These are phyloP conservation scores for Epinotia demarniana DNA, from an alignment of 2,888 invertebrate genomes.

Conservation along the genomic window DNA sequence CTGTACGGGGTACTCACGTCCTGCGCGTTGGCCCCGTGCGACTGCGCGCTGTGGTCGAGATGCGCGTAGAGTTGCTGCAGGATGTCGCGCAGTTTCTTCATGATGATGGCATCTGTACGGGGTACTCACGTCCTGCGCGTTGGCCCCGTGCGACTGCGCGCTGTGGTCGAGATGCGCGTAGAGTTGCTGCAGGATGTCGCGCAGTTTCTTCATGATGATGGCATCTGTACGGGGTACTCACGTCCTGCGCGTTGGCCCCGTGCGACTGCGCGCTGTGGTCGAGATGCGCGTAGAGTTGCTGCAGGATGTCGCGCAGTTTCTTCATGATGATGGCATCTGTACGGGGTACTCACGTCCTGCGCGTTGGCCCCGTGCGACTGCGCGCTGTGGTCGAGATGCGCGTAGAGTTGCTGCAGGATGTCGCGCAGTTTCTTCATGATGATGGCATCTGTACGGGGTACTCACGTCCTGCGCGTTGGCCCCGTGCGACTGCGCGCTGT, in stretches of 20 bases:
- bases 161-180: constrained; percentile 98
- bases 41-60: constrained; percentile 94
- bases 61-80: constrained; percentile 97
- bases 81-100: constrained; percentile 94
- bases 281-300: constrained; percentile 96
- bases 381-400: constrained; percentile 97
- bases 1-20: no score
- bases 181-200: constrained; percentile 95
- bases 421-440: constrained; percentile 94
- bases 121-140: no score
- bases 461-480: constrained; percentile 80
- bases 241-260: constrained; percentile 76
- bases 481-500: constrained; percentile 87
- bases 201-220: constrained; percentile 92
- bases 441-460: no score
- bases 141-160: constrained; percentile 80
- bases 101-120: no score
- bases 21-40: constrained; percentile 69
- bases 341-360: no score
- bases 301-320: constrained; percentile 94
- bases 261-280: constrained; percentile 92
- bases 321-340: no score
- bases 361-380: constrained; percentile 71
- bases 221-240: no score
- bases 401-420: constrained; percentile 95